These are phyloP conservation scores for Zaprionus gabonicus DNA, from an alignment of 1,140 invertebrate species.

Conservation along the genomic window DNA sequence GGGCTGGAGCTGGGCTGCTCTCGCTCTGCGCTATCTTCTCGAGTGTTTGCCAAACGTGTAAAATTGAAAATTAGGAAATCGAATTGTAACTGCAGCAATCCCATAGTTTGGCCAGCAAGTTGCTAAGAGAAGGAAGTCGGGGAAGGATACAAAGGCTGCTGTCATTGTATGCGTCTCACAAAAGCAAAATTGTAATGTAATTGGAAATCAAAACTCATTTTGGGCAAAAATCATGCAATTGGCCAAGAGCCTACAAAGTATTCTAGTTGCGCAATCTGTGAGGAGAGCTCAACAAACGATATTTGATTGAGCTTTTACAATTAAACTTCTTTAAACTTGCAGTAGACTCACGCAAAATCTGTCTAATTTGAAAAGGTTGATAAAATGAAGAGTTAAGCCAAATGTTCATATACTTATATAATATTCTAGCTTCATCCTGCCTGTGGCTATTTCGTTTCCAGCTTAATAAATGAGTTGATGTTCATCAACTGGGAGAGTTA, in stretches of 20 bases:
- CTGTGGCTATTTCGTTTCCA: no score
- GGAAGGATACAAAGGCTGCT: background rate
- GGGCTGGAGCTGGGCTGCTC: conserved; percentile 31
- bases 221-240: conserved; percentile 43
- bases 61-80: conserved; percentile 83
- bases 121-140: background rate
- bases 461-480: no score
- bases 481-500: no score
- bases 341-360: background rate
- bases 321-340: background rate
- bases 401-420: no score
- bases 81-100: conserved; percentile 64
- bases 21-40: conserved; percentile 43
- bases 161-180: conserved; percentile 43
- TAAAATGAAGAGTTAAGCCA: no score
- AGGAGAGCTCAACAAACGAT: conserved; percentile 23
- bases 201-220: conserved; percentile 82
- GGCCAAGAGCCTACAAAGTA: conserved; percentile 11
- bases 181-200: conserved; percentile 79
- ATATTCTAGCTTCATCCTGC: no score
- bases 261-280: conserved; percentile 1
- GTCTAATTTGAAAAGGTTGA: background rate
- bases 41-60: conserved; percentile 81
- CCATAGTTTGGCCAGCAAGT: background rate
- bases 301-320: conserved; percentile 31